Evolutionary conservation across 2,888 invertebrate genomes (phyloP).

Genomic region (Tineola bisselliella): DNA sequence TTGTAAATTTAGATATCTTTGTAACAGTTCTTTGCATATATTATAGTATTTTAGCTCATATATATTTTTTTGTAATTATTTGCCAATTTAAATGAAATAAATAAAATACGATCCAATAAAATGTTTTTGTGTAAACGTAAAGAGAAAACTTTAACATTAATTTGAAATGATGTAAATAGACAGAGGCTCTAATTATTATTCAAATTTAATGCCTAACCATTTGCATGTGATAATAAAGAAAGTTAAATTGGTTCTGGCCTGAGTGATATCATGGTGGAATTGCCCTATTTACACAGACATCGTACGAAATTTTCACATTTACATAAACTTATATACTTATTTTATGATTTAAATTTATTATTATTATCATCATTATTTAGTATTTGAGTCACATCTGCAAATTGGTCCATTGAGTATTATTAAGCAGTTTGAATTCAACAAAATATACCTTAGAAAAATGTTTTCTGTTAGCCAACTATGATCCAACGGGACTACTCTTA

Average conservation of each 20-base stretch:
- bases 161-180: not conserved
- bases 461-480: not conserved
- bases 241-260: constrained; percentile 13
- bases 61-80: too few species aligned
- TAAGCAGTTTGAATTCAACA: constrained; percentile 1
- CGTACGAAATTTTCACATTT: not conserved
- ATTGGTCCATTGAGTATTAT: not conserved
- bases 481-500: not conserved
- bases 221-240: constrained; percentile 14
- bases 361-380: not conserved
- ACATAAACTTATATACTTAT: not conserved
- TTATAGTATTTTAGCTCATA: too few species aligned
- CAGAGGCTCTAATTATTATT: constrained; percentile 10
- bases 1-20: too few species aligned
- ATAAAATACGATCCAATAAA: too few species aligned
- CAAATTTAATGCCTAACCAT: constrained; percentile 10
- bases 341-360: not conserved
- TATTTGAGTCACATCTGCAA: constrained; percentile 3
- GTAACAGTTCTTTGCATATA: too few species aligned
- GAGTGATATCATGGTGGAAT: constrained; percentile 9
- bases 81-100: too few species aligned
- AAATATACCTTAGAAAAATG: constrained; percentile 1
- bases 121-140: too few species aligned
- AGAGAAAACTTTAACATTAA: constrained; percentile 2
- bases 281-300: constrained; percentile 2